Evolutionary conservation across 1,140 invertebrate genomes (phyloP).

Genomic region (Dryas iulia): DNA sequence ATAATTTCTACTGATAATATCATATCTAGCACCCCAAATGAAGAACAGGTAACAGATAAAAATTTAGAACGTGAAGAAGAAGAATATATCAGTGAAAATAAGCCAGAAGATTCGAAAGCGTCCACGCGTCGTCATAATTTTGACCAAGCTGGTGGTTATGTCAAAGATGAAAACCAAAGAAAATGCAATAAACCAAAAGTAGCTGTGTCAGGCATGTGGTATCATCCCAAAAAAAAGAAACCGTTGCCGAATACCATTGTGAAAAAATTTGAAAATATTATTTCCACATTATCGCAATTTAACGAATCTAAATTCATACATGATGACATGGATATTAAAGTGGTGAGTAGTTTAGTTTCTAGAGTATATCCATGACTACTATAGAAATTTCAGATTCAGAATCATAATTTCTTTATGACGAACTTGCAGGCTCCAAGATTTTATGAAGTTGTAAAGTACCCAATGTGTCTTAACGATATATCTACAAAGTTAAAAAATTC

Average conservation of each 20-base stretch:
- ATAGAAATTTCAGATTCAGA: neutral
- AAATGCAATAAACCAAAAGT: conserved; percentile 58
- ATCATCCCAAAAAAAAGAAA: conserved; percentile 75
- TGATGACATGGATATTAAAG: conserved; percentile 74
- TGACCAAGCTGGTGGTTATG: conserved; percentile 66
- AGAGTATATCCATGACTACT: neutral
- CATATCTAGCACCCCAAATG: conserved; percentile 34
- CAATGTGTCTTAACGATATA: conserved; percentile 74
- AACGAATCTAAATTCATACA: conserved; percentile 66
- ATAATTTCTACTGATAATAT: conserved; percentile 41
- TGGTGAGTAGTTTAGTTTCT: conserved; percentile 43
- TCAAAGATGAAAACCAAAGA: conserved; percentile 65
- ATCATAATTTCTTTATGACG: neutral
- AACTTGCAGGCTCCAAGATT: conserved; percentile 72
- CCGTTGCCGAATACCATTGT: conserved; percentile 52
- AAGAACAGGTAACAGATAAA: conserved; percentile 43
- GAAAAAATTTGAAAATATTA: conserved; percentile 70
- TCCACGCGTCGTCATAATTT: conserved; percentile 58
- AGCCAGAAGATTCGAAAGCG: conserved; percentile 46
- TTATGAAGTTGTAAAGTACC: conserved; percentile 76
- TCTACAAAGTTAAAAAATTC: conserved; percentile 70
- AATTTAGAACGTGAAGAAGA: conserved; percentile 41
- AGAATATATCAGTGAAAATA: conserved; percentile 35
- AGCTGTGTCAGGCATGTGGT: conserved; percentile 64
- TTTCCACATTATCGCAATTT: conserved; percentile 58